These are phyloP conservation scores for Phorcus lineatus DNA, from an alignment of 2,888 invertebrate species.

Conservation along the genomic window DNA sequence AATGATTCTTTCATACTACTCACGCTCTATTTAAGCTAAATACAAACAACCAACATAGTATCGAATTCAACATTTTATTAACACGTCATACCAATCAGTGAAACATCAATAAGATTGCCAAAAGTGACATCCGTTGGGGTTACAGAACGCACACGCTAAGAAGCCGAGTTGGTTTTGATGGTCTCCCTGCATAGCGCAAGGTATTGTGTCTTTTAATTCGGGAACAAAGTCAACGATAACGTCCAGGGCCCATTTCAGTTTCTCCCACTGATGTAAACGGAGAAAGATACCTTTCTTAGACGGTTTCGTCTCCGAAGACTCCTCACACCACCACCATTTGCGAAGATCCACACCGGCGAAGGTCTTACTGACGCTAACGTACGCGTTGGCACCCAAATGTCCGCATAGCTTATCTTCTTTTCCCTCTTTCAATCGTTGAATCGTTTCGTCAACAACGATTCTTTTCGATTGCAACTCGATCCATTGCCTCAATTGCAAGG, in stretches of 20 bases:
- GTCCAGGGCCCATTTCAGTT: neutral
- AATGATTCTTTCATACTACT: neutral
- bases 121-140: neutral
- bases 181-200: neutral
- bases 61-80: no score
- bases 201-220: neutral
- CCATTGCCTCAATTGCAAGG: neutral
- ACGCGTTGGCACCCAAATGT: constrained; percentile 1
- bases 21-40: neutral
- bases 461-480: neutral
- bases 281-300: constrained; percentile 10
- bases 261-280: neutral
- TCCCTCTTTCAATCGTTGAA: neutral
- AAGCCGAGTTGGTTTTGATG: constrained; percentile 9
- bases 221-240: neutral
- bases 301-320: neutral
- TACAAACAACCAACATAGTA: neutral
- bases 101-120: neutral
- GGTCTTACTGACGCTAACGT: neutral
- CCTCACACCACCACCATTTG: constrained; percentile 14
- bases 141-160: neutral
- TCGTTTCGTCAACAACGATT: neutral
- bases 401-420: neutral
- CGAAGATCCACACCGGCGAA: constrained; percentile 9
- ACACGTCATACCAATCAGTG: neutral